Base-by-base conservation (phyloP, 53 echinoderm and acorn worm genomes). In the Mesocentrotus franciscanus region DNA sequence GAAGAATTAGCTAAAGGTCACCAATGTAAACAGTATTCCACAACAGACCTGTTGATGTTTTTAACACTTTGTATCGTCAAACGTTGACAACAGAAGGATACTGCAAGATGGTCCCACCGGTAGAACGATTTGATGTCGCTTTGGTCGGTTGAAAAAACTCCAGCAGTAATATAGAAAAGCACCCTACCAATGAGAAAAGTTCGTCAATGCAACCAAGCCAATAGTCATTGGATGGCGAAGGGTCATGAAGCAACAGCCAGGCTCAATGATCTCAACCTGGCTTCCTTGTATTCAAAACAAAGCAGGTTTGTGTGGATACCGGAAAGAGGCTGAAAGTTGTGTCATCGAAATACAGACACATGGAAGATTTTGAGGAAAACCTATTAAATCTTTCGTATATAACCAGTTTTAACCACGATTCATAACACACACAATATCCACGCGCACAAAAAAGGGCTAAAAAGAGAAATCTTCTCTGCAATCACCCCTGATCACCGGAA, bases 261-360 rank as follows among this genome's bases (percentile, higher is more conserved):
- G 59, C 87, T 57, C 87, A 58, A 87, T 87, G 58, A 56, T 87
- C 56, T 59, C 87, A 87, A 87, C 87, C 57, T 87, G 57, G 8
- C 49, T 42, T 84, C 84, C 84, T 84, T 39, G 24, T 42, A 84
- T 84, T 84, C 84, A 39, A 84, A 84, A 84, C 84, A 84, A 84
- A 12, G 84, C 84, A 36, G 20, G 49, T 36, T 84, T 39, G 49
- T 35, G 36, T 87, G 58, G 26, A 10, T 58, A 72, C 81, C 81
- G 81, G 81, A 81, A 81, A 81, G 36, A 20, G 42, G 20, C 39
- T 81, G 1, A 81, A 81, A 20, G 17, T 81, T 81, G 58, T n/a
- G 59, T 58, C 58, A 87, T 58, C 87, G 22, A 87, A 10, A 58
- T 85, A 87, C 27, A 27, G 56, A 57, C 87, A 58, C 56, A 33